Base-by-base conservation (phyloP, 2,888 invertebrate species). In the Pyrrhia umbra region DNA sequence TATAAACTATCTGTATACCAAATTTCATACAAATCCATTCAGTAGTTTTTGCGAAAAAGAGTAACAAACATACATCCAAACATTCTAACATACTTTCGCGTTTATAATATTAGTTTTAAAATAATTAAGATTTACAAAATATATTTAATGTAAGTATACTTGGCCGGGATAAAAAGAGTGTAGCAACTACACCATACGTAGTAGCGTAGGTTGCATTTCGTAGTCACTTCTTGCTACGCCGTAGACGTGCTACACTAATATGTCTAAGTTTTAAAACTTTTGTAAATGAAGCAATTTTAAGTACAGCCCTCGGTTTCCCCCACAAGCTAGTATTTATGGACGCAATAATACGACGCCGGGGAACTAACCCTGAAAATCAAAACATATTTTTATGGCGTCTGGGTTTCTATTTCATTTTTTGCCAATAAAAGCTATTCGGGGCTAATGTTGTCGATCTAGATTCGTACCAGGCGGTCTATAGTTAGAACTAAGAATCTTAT, bases 381-480 rank as follows among this genome's bases (percentile, higher is more conserved):
- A 75, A 56, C 39, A 51, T 56, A 50, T 54, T 51, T 69, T 74
- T 74, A 74, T 77, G 51, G 60, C 69, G 63, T 74, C 79, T 75
- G 58, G 42, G 18, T 58, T 68, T 61, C 57, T 55, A 68, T 78
- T 75, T 52, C 46, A 52, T 60, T 61, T 73, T 77, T 66, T 60
- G 49, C 39, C 56, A 62, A 54, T 62, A 67, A 62, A 70, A 57
- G 51, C 40, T 71, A 63, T 76, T 71, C 45, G 45, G 30, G 25
- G 45, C 50, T 59, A 56, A 62, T 58, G 30, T 73, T 63, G 18
- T 52, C 56, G 60, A 65, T 72, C 49, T 68, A 65, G 63, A 63
- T 63, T 64, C 63, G 73, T 80, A 80, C 77, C 71, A 76, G 66
- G 63, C 67, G 56, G 54, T 58, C 45, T 59, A 43, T 52, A 8